phyloP scores from a whole-genome alignment of 92 coral and sea anemone genomes.

The Actinernus sp. region DNA sequence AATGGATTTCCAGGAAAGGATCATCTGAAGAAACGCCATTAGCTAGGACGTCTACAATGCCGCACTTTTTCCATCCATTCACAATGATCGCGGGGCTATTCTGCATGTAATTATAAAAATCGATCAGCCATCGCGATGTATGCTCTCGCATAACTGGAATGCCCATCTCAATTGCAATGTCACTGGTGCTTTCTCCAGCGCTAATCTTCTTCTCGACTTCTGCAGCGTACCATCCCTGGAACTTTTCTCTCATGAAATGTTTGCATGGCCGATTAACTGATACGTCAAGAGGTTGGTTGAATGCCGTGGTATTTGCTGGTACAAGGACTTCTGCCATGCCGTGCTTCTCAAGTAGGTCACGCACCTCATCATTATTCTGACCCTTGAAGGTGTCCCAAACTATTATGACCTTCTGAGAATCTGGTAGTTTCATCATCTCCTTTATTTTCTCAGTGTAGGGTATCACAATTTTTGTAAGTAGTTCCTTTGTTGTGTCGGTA shows the following conservation, averaged over 20 bases:
- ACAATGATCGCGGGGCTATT: neutral
- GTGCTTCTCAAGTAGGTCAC: slow-evolving; percentile 1
- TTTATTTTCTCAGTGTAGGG: slow-evolving; percentile 16
- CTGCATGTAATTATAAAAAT: too few relatives aligned
- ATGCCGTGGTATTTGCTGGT: slow-evolving; percentile 22
- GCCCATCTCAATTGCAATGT: slow-evolving; percentile 10
- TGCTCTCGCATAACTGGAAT: slow-evolving; percentile 19
- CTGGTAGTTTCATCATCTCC: slow-evolving; percentile 11
- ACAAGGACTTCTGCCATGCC: too few relatives aligned
- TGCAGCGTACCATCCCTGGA: slow-evolving; percentile 7
- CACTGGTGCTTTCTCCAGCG: slow-evolving; percentile 9
- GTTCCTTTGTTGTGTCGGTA: slow-evolving; percentile 22
- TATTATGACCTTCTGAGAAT: slow-evolving; percentile 24
- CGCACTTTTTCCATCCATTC: too few relatives aligned
- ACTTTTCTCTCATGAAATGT: too few relatives aligned
- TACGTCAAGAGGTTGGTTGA: slow-evolving; percentile 4
- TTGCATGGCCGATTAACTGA: slow-evolving; percentile 18
- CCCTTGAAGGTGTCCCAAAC: slow-evolving; percentile 10
- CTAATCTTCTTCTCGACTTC: slow-evolving; percentile 14
- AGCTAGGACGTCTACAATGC: too few relatives aligned
- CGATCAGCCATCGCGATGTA: too few relatives aligned
- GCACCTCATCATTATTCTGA: slow-evolving; percentile 15
- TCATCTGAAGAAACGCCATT: too few relatives aligned
- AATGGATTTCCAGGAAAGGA: too few relatives aligned
- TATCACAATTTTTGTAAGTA: slow-evolving; percentile 4